Evolutionary conservation across 2,113 vertebrate genomes (phyloP), one percentile per base, ranked within the genome.

Genomic region (Notothenia rossii): DNA sequence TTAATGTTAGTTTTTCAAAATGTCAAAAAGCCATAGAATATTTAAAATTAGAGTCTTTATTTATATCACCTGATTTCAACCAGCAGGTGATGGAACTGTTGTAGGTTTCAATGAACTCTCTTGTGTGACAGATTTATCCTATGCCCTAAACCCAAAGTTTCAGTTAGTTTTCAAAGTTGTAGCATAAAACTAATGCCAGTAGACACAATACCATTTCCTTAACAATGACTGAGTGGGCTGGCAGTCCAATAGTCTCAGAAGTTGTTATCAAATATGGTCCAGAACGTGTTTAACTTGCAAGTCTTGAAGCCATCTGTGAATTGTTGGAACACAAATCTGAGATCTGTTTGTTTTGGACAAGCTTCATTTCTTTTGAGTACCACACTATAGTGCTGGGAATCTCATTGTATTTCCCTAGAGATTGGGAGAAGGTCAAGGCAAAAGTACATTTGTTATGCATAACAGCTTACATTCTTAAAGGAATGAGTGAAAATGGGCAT

Each of bases 281-380:
- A 76, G 74, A 65, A 81, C 36, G 53, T 92, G 77, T 91, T 86
- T 88, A 79, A 86, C 83, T 86, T 81, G 74, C 58, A 68, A 80
- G 68, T 88, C 75, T 90, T 78, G 60, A 73, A 25, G 79, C 91
- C 91, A 89, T 91, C 90, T 92, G 90, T 77, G 74, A 65, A 67
- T 62, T 75, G 69, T 61, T 86, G 81, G 86, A 86, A 88, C 72
- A 53, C 67, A 20, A 14, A 72, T 40, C 67, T 61, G 48, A 81
- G 75, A 83, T 90, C 77, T 90, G 71, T 79, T 84, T 89, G 48
- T 63, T 66, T 84, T 88, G 85, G 84, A 86, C 2, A 7, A 70
- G 79, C 43, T 40, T 63, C 61, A 72, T 80, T 85, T 33, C 29
- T 18, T 59, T 20, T 62, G 68, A 80, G 79, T 64, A 53, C 67